phyloP scores from a whole-genome alignment of 2,113 vertebrate species.

The Pedionomus torquatus region DNA sequence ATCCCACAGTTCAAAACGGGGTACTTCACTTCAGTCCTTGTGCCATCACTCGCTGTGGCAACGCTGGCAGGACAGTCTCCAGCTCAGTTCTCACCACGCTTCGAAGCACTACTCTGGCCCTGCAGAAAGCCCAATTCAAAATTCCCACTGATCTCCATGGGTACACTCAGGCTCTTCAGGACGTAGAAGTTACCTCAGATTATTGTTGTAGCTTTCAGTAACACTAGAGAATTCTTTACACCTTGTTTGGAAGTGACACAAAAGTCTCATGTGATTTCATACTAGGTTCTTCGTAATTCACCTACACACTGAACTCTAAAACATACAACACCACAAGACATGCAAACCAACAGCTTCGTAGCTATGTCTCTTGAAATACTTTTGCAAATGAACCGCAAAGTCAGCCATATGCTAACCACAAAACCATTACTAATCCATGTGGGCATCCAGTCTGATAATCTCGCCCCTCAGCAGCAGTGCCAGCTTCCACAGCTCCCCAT shows the following conservation, averaged over 20 bases:
- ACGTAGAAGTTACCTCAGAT: not conserved
- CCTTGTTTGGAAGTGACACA: not conserved
- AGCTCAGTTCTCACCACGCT: not conserved
- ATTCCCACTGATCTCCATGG: not conserved
- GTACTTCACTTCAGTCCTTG: not conserved
- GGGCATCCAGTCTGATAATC: not conserved
- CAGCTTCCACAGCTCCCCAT: not conserved
- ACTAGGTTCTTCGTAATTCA: not conserved
- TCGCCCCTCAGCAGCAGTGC: not conserved
- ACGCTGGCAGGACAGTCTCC: not conserved
- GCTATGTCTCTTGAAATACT: not conserved
- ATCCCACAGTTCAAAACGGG: fast-evolving
- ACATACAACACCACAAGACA: not conserved
- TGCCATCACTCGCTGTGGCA: fast-evolving
- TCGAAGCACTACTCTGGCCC: not conserved
- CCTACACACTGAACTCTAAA: not conserved
- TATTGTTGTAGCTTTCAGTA: not conserved
- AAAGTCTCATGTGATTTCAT: fast-evolving
- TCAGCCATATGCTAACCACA: not conserved
- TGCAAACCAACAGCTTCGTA: not conserved
- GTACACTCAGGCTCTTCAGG: not conserved
- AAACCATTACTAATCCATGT: not conserved
- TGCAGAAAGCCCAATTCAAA: not conserved
- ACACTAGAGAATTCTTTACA: fast-evolving
- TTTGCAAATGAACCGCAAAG: not conserved